Evolutionary conservation across 92 coral and sea anemone species (phyloP).

Genomic region (Actinernus sp.): DNA sequence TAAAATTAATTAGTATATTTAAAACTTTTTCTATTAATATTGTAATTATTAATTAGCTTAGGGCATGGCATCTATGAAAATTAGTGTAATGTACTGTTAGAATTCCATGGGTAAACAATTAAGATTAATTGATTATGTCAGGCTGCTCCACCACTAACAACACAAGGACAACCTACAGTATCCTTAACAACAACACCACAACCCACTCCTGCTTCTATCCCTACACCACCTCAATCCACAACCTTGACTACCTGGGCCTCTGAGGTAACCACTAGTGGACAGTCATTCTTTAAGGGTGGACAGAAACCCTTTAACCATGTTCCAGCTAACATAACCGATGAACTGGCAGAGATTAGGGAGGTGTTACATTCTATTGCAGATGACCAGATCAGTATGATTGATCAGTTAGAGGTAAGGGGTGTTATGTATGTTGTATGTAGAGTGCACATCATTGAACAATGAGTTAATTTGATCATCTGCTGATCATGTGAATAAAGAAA

Average conservation of each 20-base stretch:
- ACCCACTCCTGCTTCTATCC: constrained; percentile 7
- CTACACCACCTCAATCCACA: constrained; percentile 7
- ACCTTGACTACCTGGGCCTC: constrained; percentile 1
- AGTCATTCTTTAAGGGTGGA: constrained; percentile 52
- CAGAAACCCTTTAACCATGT: constrained; percentile 37
- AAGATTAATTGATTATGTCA: constrained; percentile 1
- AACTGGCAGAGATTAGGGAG: constrained; percentile 71
- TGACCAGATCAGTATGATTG: constrained; percentile 77
- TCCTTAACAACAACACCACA: constrained; percentile 14
- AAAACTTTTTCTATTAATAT: too few relatives aligned
- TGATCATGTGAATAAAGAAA: too few relatives aligned
- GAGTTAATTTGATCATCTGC: too few relatives aligned
- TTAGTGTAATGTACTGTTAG: too few relatives aligned
- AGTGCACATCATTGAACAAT: too few relatives aligned
- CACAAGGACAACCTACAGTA: constrained; percentile 6
- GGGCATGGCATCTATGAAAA: too few relatives aligned
- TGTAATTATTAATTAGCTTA: too few relatives aligned
- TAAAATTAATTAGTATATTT: too few relatives aligned
- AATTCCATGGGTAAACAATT: too few relatives aligned
- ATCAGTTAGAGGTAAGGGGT: constrained; percentile 95
- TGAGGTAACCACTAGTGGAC: constrained; percentile 16
- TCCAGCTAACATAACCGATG: constrained; percentile 66
- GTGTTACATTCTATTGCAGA: constrained; percentile 82
- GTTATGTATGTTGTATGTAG: too few relatives aligned
- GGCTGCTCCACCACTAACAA: constrained; percentile 82